Evolutionary conservation across 2,113 vertebrate species (phyloP), one percentile per base, ranked within the genome.

Genomic region (Podarcis raffonei): DNA sequence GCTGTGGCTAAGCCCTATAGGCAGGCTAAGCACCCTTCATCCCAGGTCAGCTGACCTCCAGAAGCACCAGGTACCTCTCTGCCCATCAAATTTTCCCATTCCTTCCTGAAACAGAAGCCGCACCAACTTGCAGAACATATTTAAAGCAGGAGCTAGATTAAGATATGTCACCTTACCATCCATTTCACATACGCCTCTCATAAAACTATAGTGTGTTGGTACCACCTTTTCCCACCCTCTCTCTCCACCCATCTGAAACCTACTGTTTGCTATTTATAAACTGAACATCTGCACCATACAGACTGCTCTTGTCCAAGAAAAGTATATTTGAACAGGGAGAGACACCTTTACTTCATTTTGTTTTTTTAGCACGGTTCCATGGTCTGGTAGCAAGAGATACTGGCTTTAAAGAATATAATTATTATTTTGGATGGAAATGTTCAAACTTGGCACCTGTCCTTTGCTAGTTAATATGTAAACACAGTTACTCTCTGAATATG

Each of bases 361-460:
- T 35, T 39, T 23, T 82, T 32, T 37, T 25, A 11, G 75, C 59
- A 35, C 12, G 65, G 80, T 59, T 48, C 25, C 81, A 53, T 83
- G 81, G 39, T 88, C 71, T 88, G 87, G 59, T 83, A 83, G 66
- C 32, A 75, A 42, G 80, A 66, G 87, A 83, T 83, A 66, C 48
- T 88, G 87, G 59, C 80, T 88, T 83, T 88, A 76, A 81, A 81
- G 80, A 83, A 88, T 76, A 77, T 77, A 83, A 88, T 88, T 88
- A 88, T 48, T 88, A 75, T 88, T 88, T 83, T 83, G 87, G 80
- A 77, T 88, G 57, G 57, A 76, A 83, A 74, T 53, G 59, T 66
- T 66, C 80, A 75, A 62, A 76, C 80, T 88, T 88, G 87, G 80
- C 87, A 83, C 35, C 81, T 30, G 7, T 66, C 71, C 80, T 76